These are phyloP conservation scores for Parotocinclus haroldoi DNA, from an alignment of 2,797 vertebrate species.

Conservation along the genomic window DNA sequence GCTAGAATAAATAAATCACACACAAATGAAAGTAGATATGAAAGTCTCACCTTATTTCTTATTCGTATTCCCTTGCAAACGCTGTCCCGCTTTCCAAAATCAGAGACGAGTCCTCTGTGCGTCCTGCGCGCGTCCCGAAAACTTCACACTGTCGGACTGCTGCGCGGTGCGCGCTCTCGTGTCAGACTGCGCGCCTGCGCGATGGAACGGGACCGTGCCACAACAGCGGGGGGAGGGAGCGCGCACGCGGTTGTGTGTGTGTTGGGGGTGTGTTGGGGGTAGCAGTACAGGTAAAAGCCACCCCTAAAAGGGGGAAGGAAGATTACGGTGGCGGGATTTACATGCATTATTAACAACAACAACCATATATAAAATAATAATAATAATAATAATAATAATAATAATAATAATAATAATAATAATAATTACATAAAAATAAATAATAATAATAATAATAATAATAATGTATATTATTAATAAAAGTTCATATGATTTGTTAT, in stretches of 20 bases:
- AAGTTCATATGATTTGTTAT: too few species aligned
- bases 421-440: too few species aligned
- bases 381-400: too few species aligned
- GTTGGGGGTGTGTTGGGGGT: slow-evolving; percentile 10
- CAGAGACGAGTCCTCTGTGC: neutral
- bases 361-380: too few species aligned
- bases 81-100: neutral
- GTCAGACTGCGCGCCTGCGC: slow-evolving; percentile 19
- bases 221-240: slow-evolving; percentile 53
- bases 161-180: neutral
- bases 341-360: too few species aligned
- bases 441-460: too few species aligned
- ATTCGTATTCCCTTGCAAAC: slow-evolving; percentile 2
- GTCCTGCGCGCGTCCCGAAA: slow-evolving; percentile 3
- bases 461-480: too few species aligned
- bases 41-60: slow-evolving; percentile 6
- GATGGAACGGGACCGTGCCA: slow-evolving; percentile 45
- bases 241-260: neutral
- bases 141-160: slow-evolving; percentile 25
- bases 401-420: too few species aligned
- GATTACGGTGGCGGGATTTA: neutral
- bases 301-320: neutral
- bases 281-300: slow-evolving; percentile 7
- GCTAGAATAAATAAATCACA: too few species aligned
- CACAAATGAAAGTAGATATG: neutral